Evolutionary conservation across 2,888 invertebrate genomes (phyloP).

Genomic region (Willowsia nigromaculata): DNA sequence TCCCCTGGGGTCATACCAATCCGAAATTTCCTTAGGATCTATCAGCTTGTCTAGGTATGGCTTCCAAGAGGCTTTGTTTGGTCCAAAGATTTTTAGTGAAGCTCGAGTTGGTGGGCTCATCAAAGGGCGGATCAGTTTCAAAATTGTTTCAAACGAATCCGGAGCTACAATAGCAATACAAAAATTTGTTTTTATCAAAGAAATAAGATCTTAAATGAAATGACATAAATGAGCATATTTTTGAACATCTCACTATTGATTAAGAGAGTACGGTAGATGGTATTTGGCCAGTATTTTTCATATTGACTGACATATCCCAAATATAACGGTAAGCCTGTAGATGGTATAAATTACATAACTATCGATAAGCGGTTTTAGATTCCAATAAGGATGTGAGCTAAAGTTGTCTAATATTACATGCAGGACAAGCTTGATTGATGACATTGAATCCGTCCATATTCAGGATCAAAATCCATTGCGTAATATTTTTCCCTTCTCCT

Average conservation of each 20-base stretch:
- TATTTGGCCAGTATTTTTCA: constrained; percentile 47
- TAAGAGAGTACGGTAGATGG: constrained; percentile 26
- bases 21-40: not conserved
- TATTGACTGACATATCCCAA: constrained; percentile 53
- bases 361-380: not conserved
- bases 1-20: constrained; percentile 3
- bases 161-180: too few relatives aligned
- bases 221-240: too few relatives aligned
- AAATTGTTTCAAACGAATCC: not conserved
- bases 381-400: too few relatives aligned
- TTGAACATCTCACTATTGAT: constrained; percentile 46
- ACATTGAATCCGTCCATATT: constrained; percentile 25
- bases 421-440: constrained; percentile 28
- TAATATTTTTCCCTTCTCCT: constrained; percentile 45
- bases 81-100: not conserved
- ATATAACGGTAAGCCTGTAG: constrained; percentile 52
- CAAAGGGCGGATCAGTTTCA: not conserved
- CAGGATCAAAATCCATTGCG: not conserved
- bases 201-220: too few relatives aligned
- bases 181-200: too few relatives aligned
- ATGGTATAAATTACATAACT: not conserved
- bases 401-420: not conserved
- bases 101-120: constrained; percentile 10
- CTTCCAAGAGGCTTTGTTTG: constrained; percentile 10
- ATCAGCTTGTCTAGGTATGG: constrained; percentile 4